A percentile compares a stretch with the other conserved stretches of the same genome.
These are phyloP conservation scores for Orchesella cincta DNA, from an alignment of 1,140 invertebrate species.

Conservation along the genomic window DNA sequence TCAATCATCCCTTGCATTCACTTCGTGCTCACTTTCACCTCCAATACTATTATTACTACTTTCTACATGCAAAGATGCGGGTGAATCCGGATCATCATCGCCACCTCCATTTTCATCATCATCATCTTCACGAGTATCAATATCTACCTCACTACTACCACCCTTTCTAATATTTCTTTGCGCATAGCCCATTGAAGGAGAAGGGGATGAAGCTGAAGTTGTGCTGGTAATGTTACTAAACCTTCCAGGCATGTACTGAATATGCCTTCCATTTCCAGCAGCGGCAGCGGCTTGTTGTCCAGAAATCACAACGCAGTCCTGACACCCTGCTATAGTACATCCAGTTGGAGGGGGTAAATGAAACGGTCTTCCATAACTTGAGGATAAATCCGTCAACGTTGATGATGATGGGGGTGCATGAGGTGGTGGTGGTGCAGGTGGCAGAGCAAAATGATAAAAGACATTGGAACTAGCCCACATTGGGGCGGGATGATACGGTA, in stretches of 20 bases:
- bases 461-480: conserved; percentile 50
- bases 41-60: conserved; percentile 10
- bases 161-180: no score
- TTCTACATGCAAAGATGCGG: background rate
- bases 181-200: no score
- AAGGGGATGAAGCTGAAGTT: background rate
- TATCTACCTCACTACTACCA: background rate
- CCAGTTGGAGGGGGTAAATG: conserved; percentile 41
- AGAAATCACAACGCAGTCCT: conserved; percentile 38
- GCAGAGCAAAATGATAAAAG: conserved; percentile 50
- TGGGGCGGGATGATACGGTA: conserved; percentile 49
- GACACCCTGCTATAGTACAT: conserved; percentile 48
- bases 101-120: background rate
- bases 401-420: background rate
- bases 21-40: no score
- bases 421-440: conserved; percentile 33
- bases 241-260: no score
- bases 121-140: no score
- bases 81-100: conserved; percentile 3
- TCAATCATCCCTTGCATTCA: no score
- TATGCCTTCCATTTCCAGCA: no score
- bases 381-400: conserved; percentile 26
- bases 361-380: conserved; percentile 33
- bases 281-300: no score
- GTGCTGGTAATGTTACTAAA: background rate